These are phyloP conservation scores for Tinamus guttatus DNA, from an alignment of 2,113 vertebrate genomes.

Conservation along the genomic window DNA sequence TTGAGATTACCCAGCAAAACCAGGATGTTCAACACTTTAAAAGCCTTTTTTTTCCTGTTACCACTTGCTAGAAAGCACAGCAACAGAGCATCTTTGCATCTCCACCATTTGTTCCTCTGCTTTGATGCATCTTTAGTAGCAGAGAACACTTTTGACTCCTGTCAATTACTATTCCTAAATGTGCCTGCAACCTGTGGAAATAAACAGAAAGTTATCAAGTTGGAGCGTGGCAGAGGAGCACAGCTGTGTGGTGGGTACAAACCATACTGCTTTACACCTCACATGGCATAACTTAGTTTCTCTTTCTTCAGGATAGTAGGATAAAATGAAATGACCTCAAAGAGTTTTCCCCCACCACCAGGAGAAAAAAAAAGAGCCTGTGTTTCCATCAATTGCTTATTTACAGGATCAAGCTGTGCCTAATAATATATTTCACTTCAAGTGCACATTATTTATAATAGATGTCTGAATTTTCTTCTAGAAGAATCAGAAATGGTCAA, in stretches of 20 bases:
- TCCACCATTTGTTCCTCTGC: background rate
- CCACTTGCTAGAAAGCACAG: background rate
- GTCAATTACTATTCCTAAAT: background rate
- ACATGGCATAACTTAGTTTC: background rate
- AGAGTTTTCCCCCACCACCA: background rate
- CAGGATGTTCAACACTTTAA: background rate
- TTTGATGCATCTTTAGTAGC: background rate
- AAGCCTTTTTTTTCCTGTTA: background rate
- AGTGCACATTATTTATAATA: background rate
- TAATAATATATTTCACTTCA: background rate
- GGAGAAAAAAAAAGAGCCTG: background rate
- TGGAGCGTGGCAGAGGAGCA: background rate
- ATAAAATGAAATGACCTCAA: background rate
- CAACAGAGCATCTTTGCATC: background rate
- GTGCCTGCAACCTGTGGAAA: background rate
- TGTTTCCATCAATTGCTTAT: background rate
- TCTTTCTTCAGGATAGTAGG: background rate
- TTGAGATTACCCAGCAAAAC: background rate
- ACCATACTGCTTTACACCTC: background rate
- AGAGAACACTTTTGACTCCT: background rate
- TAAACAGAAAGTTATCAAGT: background rate
- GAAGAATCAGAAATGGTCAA: background rate
- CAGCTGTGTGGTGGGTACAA: background rate
- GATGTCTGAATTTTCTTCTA: background rate
- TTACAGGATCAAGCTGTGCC: background rate